These are phyloP conservation scores for Parnassius apollo DNA, from an alignment of 2,888 invertebrate genomes.

Conservation along the genomic window DNA sequence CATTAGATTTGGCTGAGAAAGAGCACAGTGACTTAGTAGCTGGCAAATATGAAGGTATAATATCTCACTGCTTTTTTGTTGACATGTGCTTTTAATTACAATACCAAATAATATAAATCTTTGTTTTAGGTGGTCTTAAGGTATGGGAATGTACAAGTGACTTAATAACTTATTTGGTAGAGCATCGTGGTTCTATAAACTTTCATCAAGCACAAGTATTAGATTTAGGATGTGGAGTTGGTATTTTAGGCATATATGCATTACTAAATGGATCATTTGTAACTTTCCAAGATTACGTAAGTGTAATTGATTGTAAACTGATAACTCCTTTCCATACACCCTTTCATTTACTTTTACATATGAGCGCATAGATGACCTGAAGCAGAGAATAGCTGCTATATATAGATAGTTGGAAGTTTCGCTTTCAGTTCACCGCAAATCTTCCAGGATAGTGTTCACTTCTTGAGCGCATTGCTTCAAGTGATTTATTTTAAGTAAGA, in stretches of 20 bases:
- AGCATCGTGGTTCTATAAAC: slow-evolving; percentile 42
- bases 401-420: too few relatives aligned
- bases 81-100: background rate
- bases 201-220: slow-evolving; percentile 83
- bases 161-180: slow-evolving; percentile 84
- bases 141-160: slow-evolving; percentile 97
- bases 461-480: too few relatives aligned
- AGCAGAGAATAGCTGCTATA: too few relatives aligned
- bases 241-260: slow-evolving; percentile 91
- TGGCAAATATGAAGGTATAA: slow-evolving; percentile 89
- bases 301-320: slow-evolving; percentile 44
- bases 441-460: too few relatives aligned
- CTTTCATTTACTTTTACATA: too few relatives aligned
- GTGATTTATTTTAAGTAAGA: too few relatives aligned
- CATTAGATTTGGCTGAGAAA: slow-evolving; percentile 78
- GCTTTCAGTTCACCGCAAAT: too few relatives aligned
- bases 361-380: too few relatives aligned
- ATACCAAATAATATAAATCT: background rate
- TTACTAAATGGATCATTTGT: slow-evolving; percentile 85
- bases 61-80: background rate
- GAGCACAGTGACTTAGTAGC: slow-evolving; percentile 87
- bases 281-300: slow-evolving; percentile 97
- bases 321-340: too few relatives aligned
- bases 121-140: slow-evolving; percentile 91
- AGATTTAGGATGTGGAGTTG: slow-evolving; percentile 96